phyloP scores from a whole-genome alignment of 2,113 vertebrate genomes.

The Eclectus roratus region DNA sequence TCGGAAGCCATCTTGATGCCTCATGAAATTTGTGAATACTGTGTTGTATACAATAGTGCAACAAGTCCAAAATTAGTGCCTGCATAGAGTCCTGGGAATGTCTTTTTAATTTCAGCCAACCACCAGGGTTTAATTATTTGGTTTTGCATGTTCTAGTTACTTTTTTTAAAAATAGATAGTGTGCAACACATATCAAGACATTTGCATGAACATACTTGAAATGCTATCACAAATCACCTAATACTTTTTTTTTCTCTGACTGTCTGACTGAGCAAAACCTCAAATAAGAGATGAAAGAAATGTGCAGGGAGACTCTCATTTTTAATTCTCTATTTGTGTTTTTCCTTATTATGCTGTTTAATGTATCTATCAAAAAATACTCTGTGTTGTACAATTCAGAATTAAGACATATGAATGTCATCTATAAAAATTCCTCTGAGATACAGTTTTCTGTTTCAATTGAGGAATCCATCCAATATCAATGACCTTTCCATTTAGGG shows the following conservation, averaged over 20 bases:
- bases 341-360: not conserved
- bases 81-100: not conserved
- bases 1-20: not conserved
- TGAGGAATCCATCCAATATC: conserved; percentile 49
- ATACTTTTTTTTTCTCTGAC: not conserved
- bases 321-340: not conserved
- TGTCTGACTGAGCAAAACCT: not conserved
- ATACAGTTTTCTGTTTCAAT: conserved; percentile 11
- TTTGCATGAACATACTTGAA: not conserved
- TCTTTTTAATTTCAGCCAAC: not conserved
- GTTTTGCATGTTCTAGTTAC: not conserved
- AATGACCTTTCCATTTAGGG: conserved; percentile 53
- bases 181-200: not conserved
- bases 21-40: not conserved
- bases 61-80: not conserved
- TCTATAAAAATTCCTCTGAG: conserved; percentile 45
- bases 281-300: not conserved
- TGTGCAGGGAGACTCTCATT: not conserved
- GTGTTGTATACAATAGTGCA: not conserved
- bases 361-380: not conserved
- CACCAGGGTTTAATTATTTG: not conserved
- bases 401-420: conserved; percentile 48
- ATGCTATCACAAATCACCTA: not conserved
- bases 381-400: not conserved
- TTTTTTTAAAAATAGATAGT: not conserved